A percentile compares a stretch with the other conserved stretches of the same genome.
These are phyloP conservation scores for Abrostola triplasia DNA, from an alignment of 2,888 invertebrate genomes.

Conservation along the genomic window DNA sequence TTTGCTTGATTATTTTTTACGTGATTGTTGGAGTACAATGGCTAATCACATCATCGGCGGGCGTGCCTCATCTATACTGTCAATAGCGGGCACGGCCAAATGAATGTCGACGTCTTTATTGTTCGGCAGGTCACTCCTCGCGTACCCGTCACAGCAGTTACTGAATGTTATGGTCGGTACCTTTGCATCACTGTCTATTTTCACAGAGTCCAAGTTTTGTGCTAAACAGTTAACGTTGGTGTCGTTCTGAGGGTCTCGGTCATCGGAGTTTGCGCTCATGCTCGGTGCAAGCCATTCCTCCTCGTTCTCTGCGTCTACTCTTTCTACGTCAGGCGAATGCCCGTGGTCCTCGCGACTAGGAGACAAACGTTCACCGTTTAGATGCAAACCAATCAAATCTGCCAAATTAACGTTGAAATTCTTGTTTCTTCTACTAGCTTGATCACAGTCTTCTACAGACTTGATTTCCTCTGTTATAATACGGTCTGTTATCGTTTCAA, in stretches of 20 bases:
- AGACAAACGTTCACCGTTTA: slow-evolving; percentile 77
- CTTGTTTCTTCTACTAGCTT: slow-evolving; percentile 61
- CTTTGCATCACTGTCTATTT: slow-evolving; percentile 78
- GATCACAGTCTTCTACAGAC: slow-evolving; percentile 58
- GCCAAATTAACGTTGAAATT: slow-evolving; percentile 84
- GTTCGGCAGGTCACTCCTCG: slow-evolving; percentile 69
- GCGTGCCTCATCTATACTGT: slow-evolving; percentile 80
- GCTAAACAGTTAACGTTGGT: slow-evolving; percentile 74
- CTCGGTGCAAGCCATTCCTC: slow-evolving; percentile 85
- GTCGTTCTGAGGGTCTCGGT: slow-evolving; percentile 67
- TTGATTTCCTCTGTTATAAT: slow-evolving; percentile 73
- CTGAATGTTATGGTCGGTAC: slow-evolving; percentile 85
- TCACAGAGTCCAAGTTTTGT: slow-evolving; percentile 74
- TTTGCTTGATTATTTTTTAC: slow-evolving; percentile 57
- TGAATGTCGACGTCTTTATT: slow-evolving; percentile 78
- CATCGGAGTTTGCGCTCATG: slow-evolving; percentile 81
- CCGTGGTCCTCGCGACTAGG: slow-evolving; percentile 71
- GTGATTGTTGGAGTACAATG: slow-evolving; percentile 51
- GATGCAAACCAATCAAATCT: slow-evolving; percentile 76
- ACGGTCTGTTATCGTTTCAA: slow-evolving; percentile 77
- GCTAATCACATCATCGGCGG: slow-evolving; percentile 83
- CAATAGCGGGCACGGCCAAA: slow-evolving; percentile 82
- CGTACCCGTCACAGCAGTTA: slow-evolving; percentile 81
- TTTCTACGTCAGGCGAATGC: slow-evolving; percentile 72
- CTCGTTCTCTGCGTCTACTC: slow-evolving; percentile 71